phyloP scores from a whole-genome alignment of 1,140 invertebrate genomes.

The Bombus confusus region DNA sequence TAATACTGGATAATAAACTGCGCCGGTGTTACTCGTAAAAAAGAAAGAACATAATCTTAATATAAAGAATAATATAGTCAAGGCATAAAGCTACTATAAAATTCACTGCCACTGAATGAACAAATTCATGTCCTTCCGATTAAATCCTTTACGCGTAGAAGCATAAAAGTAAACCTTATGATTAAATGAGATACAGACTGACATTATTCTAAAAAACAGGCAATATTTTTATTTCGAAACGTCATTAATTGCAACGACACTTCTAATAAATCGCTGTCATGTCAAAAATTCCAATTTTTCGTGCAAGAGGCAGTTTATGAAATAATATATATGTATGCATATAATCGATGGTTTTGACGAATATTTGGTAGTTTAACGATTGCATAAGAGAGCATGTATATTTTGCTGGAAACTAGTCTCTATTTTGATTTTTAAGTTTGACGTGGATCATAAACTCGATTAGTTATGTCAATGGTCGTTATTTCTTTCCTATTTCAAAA shows the following conservation, averaged over 20 bases:
- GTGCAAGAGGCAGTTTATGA: no score
- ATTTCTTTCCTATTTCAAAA: background rate
- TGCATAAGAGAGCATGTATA: background rate
- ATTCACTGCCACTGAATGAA: background rate
- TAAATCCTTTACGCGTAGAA: background rate
- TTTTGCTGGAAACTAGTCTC: background rate
- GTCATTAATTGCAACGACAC: background rate
- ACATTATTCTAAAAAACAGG: background rate
- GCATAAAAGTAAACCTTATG: background rate
- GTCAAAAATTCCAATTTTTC: constrained; percentile 13
- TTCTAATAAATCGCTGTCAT: background rate
- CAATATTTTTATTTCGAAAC: background rate
- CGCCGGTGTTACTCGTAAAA: background rate
- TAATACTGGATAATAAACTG: background rate
- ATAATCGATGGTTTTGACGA: background rate
- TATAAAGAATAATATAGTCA: background rate
- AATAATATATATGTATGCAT: no score
- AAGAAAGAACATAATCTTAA: background rate
- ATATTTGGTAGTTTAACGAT: background rate
- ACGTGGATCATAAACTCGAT: background rate
- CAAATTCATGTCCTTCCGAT: background rate
- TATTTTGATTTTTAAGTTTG: background rate
- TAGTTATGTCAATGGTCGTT: background rate
- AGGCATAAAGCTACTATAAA: background rate
- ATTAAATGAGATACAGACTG: background rate